Evolutionary conservation across 2,113 vertebrate genomes (phyloP), one percentile per base, ranked within the genome.

Genomic region (Lethenteron camtschaticum): DNA sequence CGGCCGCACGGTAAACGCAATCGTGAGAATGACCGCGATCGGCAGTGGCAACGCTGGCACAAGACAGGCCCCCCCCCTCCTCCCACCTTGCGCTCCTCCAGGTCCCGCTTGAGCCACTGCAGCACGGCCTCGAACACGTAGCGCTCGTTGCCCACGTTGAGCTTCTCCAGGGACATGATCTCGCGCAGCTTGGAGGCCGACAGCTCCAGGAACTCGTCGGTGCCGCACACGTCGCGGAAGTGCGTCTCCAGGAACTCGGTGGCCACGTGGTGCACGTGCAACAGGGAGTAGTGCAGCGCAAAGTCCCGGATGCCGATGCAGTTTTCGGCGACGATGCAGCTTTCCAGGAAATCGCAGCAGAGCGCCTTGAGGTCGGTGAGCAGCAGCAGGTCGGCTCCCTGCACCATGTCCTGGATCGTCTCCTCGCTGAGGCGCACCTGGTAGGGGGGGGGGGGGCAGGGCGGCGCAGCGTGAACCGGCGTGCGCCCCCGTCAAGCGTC

Each of bases 241-340:
- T 99, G 94, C 2, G 92, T 99, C 80, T 99, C 92, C 77, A 99
- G 83, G 78, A 87, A 96, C 73, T 96, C 92, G 0, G 92, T 95
- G 79, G 94, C 89, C 57, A 84, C 80, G 68, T 94, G 85, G 74
- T 95, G 84, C 12, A 97, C 88, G 2, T 99, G 94, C 80, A 87
- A 79, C 56, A 99, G 85, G 78, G 89, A 95, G 78, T 99, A 99
- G 76, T 90, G 90, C 58, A 96, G 81, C 1, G 92, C 87, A 75
- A 99, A 99, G 76, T 92, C 87, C 2, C 89, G 85, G 78, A 99
- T 96, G 60, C 94, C 94, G 1, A 97, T 86, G 81, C 92, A 96
- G 83, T 99, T 99, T 79, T 99, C 90, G 0, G 91, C 90, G 1
- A 84, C 85, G 72, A 99, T 91, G 79, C 92, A 96, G 79, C 88